Conservation (phyloP, 2,888 invertebrate species). For the Brachypterus glaber region DNA sequence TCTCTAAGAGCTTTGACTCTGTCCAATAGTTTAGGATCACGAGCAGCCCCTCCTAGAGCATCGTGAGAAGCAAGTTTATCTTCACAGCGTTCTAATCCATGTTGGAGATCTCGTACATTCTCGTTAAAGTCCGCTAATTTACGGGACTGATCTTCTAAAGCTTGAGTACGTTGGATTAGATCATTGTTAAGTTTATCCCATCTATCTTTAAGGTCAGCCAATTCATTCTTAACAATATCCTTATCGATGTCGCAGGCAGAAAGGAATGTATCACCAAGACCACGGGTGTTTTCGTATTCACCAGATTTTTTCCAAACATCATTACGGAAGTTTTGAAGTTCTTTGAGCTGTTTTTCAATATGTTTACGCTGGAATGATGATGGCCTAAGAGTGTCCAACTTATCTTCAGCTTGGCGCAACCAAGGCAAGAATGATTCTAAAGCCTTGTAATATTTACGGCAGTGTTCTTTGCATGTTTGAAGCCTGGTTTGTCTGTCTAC, state of each 20-base stretch:
- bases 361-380: slow-evolving; percentile 76
- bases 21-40: slow-evolving; percentile 75
- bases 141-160: slow-evolving; percentile 72
- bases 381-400: slow-evolving; percentile 66
- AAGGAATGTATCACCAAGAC: slow-evolving; percentile 80
- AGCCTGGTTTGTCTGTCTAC: slow-evolving; percentile 77
- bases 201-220: slow-evolving; percentile 71
- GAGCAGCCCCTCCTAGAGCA: slow-evolving; percentile 61
- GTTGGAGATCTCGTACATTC: slow-evolving; percentile 72
- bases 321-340: slow-evolving; percentile 80
- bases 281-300: slow-evolving; percentile 82
- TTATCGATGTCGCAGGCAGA: slow-evolving; percentile 84
- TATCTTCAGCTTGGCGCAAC: slow-evolving; percentile 79
- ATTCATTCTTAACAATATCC: slow-evolving; percentile 74
- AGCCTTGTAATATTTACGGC: slow-evolving; percentile 78
- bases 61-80: slow-evolving; percentile 71
- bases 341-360: slow-evolving; percentile 78
- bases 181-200: slow-evolving; percentile 89
- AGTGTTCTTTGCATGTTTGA: slow-evolving; percentile 86
- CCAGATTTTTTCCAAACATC: slow-evolving; percentile 91
- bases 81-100: slow-evolving; percentile 78
- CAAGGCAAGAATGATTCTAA: slow-evolving; percentile 82
- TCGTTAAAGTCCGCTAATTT: slow-evolving; percentile 79
- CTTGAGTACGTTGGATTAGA: slow-evolving; percentile 64
- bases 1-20: slow-evolving; percentile 75